A percentile compares a stretch with the other conserved stretches of the same genome.
Conservation (phyloP, 2,888 invertebrate genomes). For the Meghimatium bilineatum region DNA sequence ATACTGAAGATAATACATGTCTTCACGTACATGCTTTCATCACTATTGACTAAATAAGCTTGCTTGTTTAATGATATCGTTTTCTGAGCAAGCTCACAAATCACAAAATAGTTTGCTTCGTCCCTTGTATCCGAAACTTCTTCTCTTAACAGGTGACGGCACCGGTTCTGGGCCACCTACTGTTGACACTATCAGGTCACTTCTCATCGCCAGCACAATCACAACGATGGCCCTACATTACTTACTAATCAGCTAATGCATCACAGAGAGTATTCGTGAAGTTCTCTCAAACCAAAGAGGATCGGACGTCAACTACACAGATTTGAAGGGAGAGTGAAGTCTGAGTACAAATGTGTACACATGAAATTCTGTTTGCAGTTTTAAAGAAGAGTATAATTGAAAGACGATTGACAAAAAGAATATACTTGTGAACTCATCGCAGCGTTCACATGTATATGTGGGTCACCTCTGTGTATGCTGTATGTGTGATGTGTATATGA, state of each 20-base stretch:
- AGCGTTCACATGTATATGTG: background rate
- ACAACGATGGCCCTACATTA: conserved; percentile 8
- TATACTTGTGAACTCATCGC: background rate
- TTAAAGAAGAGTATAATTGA: background rate
- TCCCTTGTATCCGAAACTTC: too few relatives aligned
- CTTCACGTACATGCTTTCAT: too few relatives aligned
- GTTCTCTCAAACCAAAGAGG: background rate
- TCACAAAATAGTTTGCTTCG: too few relatives aligned
- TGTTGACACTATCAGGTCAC: background rate
- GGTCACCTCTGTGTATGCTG: background rate
- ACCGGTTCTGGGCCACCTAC: background rate
- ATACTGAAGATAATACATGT: too few relatives aligned
- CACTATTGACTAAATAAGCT: too few relatives aligned
- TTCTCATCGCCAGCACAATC: background rate
- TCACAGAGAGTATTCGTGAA: background rate
- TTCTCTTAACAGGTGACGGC: background rate
- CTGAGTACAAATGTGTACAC: background rate
- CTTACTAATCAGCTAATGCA: conserved; percentile 19
- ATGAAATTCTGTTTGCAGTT: background rate
- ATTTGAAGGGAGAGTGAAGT: background rate
- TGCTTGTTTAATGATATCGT: too few relatives aligned
- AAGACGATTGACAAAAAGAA: background rate
- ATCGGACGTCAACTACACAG: background rate
- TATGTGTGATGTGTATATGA: background rate
- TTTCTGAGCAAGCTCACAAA: too few relatives aligned